These are phyloP conservation scores for Zaprionus ornatus DNA, from an alignment of 1,140 invertebrate genomes.

Conservation along the genomic window DNA sequence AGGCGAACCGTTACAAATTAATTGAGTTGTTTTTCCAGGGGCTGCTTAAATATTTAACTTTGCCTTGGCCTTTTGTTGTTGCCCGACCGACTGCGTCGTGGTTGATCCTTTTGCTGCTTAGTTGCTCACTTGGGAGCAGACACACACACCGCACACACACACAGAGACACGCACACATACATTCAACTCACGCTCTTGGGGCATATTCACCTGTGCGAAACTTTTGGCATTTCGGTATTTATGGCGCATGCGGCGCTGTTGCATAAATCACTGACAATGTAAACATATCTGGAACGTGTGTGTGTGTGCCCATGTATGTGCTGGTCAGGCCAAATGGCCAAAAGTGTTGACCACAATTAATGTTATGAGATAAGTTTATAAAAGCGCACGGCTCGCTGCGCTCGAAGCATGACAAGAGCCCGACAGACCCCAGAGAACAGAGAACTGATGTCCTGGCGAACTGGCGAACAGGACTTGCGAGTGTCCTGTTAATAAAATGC, in stretches of 20 bases:
- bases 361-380: conserved; percentile 83
- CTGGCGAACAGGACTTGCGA: background rate
- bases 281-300: conserved; percentile 51
- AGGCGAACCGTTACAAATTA: conserved; percentile 68
- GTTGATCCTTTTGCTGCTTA: conserved; percentile 73
- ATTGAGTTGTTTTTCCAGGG: conserved; percentile 76
- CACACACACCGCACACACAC: conserved; percentile 24
- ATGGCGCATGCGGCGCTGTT: conserved; percentile 81
- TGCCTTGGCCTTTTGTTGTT: conserved; percentile 69
- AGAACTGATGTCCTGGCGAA: background rate
- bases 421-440: background rate
- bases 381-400: conserved; percentile 64
- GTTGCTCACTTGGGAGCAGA: conserved; percentile 75
- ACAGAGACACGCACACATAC: conserved; percentile 14
- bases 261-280: conserved; percentile 83
- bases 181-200: background rate
- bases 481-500: conserved; percentile 66
- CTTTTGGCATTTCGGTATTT: conserved; percentile 82
- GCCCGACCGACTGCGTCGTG: conserved; percentile 29
- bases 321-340: conserved; percentile 71
- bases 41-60: conserved; percentile 81
- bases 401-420: conserved; percentile 39
- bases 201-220: conserved; percentile 62
- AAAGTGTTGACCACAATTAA: conserved; percentile 83
- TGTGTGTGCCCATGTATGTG: conserved; percentile 5